Percentiles rank a stretch among this genome's conserved stretches.
phyloP scores from a whole-genome alignment of 1,140 invertebrate species.

The Atta colombica region DNA sequence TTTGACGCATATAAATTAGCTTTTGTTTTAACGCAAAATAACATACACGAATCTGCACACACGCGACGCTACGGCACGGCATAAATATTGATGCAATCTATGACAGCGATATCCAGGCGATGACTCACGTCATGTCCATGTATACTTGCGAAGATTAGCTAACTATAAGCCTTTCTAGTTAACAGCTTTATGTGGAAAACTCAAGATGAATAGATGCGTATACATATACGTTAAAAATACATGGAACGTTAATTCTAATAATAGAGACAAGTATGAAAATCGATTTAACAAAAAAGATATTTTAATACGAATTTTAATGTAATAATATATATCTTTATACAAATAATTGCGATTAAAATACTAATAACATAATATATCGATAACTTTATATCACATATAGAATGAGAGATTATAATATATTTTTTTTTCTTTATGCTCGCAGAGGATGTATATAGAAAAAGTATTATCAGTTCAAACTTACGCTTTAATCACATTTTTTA shows the following conservation, averaged over 20 bases:
- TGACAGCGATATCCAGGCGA: constrained; percentile 45
- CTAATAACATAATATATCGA: background rate
- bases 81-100: constrained; percentile 61
- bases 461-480: background rate
- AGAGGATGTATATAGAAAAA: background rate
- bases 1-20: constrained; percentile 51
- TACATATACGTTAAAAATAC: background rate
- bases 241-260: background rate
- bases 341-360: background rate
- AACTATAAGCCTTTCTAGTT: constrained; percentile 44
- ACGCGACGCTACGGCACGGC: constrained; percentile 16
- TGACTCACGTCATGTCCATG: constrained; percentile 39
- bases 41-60: constrained; percentile 39
- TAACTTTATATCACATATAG: background rate
- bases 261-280: background rate
- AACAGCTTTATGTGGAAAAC: constrained; percentile 47
- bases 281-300: background rate
- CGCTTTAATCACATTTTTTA: background rate
- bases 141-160: constrained; percentile 34
- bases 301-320: background rate
- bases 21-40: constrained; percentile 54
- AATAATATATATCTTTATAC: background rate
- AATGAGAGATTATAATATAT: background rate
- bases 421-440: background rate
- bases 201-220: background rate